Base-by-base conservation (phyloP, 2,113 vertebrate genomes). In the Physeter macrocephalus region DNA sequence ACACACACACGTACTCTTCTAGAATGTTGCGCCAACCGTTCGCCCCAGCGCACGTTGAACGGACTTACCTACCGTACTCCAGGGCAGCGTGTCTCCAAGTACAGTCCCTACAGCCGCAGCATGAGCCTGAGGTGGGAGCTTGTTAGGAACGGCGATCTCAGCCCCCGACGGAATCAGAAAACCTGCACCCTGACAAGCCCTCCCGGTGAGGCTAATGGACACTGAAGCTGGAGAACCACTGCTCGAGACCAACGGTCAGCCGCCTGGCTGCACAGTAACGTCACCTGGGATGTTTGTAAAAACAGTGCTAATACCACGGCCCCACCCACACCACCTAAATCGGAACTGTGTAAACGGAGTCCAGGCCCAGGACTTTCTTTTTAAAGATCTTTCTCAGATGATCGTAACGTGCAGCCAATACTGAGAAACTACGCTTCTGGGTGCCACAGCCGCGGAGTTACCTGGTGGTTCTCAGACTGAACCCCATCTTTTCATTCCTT, bases 31-130 rank as follows among this genome's bases (percentile, higher is more conserved):
- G 31, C 17, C 6, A 59, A 3, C 46, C 34, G 11, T 31, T 34
- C 27, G 4, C 10, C 54, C 18, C 12, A 34, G 29, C 4, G 34
- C 21, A n/a, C 23, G 18, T 0, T 6, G 2, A 72, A 10, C 0
- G 62, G 66, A 34, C 15, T 34, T 46, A 34, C 36, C 85, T 41
- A 18, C 8, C 14, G 8, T 8, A 8, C 54, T 72, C 84, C 64
- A 31, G 25, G 86, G 34, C 25, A 46, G 8, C 1, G 27, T 6
- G 23, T 88, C n/a, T 39, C 67, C 69, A 41, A 67, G 11, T 11
- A 10, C n/a, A 1, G 21, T 10, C 23, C 10, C 52, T n/a, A 6
- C 2, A 57, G 21, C 64, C 43, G 17, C 2, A 23, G 6, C 43
- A 3, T 8, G 62, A 29, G 17, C 39, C 54, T 84, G 21, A 64